Percentiles rank a stretch among this genome's conserved stretches.
These are phyloP conservation scores for Neoarius graeffei DNA, from an alignment of 2,113 vertebrate species.

Conservation along the genomic window DNA sequence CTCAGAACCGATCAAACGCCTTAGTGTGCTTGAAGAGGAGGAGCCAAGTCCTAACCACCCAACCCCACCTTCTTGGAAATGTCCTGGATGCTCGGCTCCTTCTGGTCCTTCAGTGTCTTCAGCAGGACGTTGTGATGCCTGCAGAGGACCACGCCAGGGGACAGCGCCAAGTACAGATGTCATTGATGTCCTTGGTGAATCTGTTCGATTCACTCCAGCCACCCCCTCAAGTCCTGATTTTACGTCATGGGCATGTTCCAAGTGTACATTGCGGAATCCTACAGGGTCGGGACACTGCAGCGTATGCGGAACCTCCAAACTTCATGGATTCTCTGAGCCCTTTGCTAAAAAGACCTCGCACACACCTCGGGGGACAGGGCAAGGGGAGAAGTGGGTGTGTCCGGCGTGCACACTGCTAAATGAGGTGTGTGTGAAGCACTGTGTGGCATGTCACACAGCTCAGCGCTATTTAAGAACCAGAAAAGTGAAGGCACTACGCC, in stretches of 20 bases:
- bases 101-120: slow-evolving; percentile 57
- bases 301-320: slow-evolving; percentile 88
- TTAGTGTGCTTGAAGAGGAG: slow-evolving; percentile 88
- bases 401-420: slow-evolving; percentile 94
- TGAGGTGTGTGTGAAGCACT: slow-evolving; percentile 84
- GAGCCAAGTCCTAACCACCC: slow-evolving; percentile 53
- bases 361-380: slow-evolving; percentile 32
- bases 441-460: slow-evolving; percentile 88
- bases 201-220: slow-evolving; percentile 87
- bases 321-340: slow-evolving; percentile 93
- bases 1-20: slow-evolving; percentile 79
- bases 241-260: slow-evolving; percentile 92
- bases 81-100: slow-evolving; percentile 76
- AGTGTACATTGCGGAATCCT: slow-evolving; percentile 91
- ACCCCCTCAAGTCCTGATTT: slow-evolving; percentile 95
- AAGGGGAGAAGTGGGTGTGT: slow-evolving; percentile 83
- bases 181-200: slow-evolving; percentile 87
- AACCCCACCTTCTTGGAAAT: slow-evolving; percentile 76
- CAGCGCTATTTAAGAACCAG: slow-evolving; percentile 85
- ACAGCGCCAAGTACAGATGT: slow-evolving; percentile 70
- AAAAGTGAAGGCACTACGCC: slow-evolving; percentile 79
- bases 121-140: slow-evolving; percentile 72
- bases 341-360: slow-evolving; percentile 57
- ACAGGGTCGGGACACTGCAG: slow-evolving; percentile 83
- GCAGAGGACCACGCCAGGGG: slow-evolving; percentile 64